Base-by-base conservation (phyloP, 2,797 vertebrate species). In the Sebastes minor region DNA sequence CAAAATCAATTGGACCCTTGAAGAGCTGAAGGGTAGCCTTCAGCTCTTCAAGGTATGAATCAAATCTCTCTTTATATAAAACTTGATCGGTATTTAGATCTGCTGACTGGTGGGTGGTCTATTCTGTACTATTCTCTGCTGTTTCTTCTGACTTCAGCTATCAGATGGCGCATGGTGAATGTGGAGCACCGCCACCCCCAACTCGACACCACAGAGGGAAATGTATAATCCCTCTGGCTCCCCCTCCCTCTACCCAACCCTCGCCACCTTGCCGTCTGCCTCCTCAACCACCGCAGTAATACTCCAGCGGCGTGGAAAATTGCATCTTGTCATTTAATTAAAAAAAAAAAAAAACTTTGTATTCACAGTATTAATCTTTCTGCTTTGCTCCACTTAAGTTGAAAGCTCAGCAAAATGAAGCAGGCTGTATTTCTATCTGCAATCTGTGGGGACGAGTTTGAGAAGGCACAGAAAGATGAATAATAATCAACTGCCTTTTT, bases 321-420 rank as follows among this genome's bases (percentile, higher is more conserved):
- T 98, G 96, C 95, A 95, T 97, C 95, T 94, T 98, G 97, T 97
- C 97, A 96, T 97, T 97, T 97, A 97, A 97, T 97, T 97, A 95
- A 16, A 79, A 78, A 84, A 84, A 86, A 88, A 95, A 6, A 42
- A 16, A 6, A 42, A 96, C 96, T 96, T 97, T 97, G 96, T 97
- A 97, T 98, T 97, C 95, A 96, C 96, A 97, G 95, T 96, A 97
- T 97, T 97, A 97, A 97, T 97, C 96, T 97, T 95, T 96, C 95
- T 95, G 96, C 96, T 97, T 97, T 97, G 95, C 96, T 96, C 96
- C 95, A 96, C 95, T 97, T 97, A 96, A 96, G 96, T 96, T 97
- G 94, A 97, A 97, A 97, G 95, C 96, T 97, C 96, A 97, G 97
- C 96, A 97, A 96, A 97, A 96, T 85, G 95, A 97, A 96, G 95